These are phyloP conservation scores for Phaedon cochleariae DNA, from an alignment of 2,888 invertebrate genomes.

Conservation along the genomic window DNA sequence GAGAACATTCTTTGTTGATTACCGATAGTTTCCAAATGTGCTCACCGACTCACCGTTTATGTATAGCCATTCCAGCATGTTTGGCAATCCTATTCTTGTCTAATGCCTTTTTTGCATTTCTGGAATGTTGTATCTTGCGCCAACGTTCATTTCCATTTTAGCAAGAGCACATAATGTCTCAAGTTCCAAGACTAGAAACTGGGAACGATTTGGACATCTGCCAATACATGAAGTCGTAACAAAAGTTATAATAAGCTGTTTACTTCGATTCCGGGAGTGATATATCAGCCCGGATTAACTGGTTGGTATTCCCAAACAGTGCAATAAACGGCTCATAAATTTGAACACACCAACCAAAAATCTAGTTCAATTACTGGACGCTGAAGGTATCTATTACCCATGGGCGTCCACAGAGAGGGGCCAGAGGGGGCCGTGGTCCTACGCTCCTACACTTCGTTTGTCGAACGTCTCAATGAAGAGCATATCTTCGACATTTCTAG, in stretches of 20 bases:
- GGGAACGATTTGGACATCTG: background rate
- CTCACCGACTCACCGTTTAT: background rate
- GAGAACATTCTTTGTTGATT: too few relatives aligned
- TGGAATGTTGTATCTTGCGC: background rate
- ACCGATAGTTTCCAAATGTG: background rate
- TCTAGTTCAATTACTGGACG: background rate
- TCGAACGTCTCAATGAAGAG: too few relatives aligned
- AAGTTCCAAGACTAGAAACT: background rate
- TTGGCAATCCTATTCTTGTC: background rate
- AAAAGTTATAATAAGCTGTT: constrained; percentile 2
- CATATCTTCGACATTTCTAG: too few relatives aligned
- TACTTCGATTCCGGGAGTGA: background rate
- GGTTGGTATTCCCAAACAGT: background rate
- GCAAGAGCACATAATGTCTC: background rate
- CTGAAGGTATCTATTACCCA: too few relatives aligned
- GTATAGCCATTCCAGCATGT: background rate
- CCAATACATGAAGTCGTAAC: background rate
- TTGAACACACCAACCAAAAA: background rate
- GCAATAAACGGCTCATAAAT: background rate
- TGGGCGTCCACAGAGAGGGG: too few relatives aligned
- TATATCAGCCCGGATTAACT: background rate
- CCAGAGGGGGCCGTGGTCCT: too few relatives aligned
- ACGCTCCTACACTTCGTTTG: too few relatives aligned
- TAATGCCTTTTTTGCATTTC: background rate
- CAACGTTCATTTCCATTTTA: background rate